Percentiles rank a stretch among this genome's conserved stretches.
These are phyloP conservation scores for Cheilosia variabilis DNA, from an alignment of 2,888 invertebrate species.

Conservation along the genomic window DNA sequence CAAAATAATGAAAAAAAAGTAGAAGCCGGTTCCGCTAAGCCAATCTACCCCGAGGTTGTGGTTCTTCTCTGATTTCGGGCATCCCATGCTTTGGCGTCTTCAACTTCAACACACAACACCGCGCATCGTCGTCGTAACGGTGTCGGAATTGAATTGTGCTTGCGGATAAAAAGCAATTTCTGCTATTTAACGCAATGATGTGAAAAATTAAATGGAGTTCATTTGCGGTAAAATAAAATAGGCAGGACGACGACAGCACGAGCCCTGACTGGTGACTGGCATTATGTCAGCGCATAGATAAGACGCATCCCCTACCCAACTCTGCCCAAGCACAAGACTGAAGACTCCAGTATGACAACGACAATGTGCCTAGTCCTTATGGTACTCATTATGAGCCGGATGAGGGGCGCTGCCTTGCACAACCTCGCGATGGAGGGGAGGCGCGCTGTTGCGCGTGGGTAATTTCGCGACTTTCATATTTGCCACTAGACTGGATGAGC, in stretches of 20 bases:
- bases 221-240: conserved; percentile 60
- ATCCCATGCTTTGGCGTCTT: neutral
- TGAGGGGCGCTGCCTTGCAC: neutral
- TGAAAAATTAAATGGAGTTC: conserved; percentile 61
- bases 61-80: conserved; percentile 13
- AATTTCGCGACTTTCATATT: conserved; percentile 48
- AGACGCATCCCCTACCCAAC: conserved; percentile 14
- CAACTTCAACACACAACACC: neutral
- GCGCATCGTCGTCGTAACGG: conserved; percentile 1
- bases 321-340: neutral
- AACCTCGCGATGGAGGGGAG: conserved; percentile 3
- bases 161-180: conserved; percentile 60
- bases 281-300: conserved; percentile 48
- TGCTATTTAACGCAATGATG: conserved; percentile 61
- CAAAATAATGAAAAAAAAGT: conserved; percentile 18
- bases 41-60: conserved; percentile 23
- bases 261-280: conserved; percentile 19
- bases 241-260: conserved; percentile 22
- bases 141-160: conserved; percentile 53
- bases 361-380: conserved; percentile 29
- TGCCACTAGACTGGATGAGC: conserved; percentile 39
- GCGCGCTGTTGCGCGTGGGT: conserved; percentile 58
- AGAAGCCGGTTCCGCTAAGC: neutral
- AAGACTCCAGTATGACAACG: neutral
- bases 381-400: conserved; percentile 24